Base-by-base conservation (phyloP, 2,797 vertebrate genomes). In the Sorex maritimensis region DNA sequence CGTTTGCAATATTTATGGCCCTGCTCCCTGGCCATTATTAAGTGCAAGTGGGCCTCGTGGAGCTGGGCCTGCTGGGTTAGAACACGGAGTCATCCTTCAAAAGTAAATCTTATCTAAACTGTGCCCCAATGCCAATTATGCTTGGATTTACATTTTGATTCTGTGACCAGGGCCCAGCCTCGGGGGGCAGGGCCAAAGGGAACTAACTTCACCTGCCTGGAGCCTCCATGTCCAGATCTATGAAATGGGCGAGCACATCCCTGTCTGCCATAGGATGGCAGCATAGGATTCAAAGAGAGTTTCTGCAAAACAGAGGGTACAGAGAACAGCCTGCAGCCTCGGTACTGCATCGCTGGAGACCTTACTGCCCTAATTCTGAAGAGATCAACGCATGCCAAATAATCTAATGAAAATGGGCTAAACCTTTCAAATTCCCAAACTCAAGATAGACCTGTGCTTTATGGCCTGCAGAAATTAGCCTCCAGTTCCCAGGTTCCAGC, bases 141-240 rank as follows among this genome's bases (percentile, higher is more conserved):
- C 98, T 98, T 98, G 98, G 98, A 98, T 98, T 98, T 98, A 98
- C 98, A 98, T 98, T 98, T 98, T 98, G 98, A 98, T 98, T 98
- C 96, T 72, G 63, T 26, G 0, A 7, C 55, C 52, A 44, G 75
- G 92, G 26, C n/a, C 49, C 28, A 69, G 6, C 4, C 23, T 13
- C 65, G 41, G 26, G 44, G 67, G 44, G 38, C 63, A 12, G 21
- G 44, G 15, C 68, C 81, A 13, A 12, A 73, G 34, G 44, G 7
- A n/a, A 65, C 30, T 65, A 87, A 61, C 58, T 6, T 23, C 58
- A 61, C 17, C 15, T 30, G n/a, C 0, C 0, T 24, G 7, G 52
- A 65, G 34, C 6, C 41, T 88, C 52, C 34, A 77, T 28, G 74
- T 94, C 71, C 71, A 61, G 23, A 67, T 75, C 92, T 94, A 82